Evolutionary conservation across 2,113 vertebrate genomes (phyloP).

Genomic region (Calonectris borealis): DNA sequence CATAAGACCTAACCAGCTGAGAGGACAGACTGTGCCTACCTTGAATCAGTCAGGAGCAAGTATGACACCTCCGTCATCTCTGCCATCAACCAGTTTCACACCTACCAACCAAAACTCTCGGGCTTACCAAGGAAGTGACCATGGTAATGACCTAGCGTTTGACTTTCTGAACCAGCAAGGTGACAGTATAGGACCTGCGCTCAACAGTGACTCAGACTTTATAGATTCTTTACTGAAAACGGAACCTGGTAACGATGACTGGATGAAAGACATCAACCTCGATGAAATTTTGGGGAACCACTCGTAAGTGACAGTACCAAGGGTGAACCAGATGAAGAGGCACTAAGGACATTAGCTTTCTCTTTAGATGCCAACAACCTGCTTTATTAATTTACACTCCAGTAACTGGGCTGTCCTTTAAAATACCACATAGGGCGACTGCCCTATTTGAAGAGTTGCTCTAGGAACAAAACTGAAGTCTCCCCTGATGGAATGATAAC

Average conservation of each 20-base stretch:
- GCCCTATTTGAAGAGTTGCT: slow-evolving; percentile 15
- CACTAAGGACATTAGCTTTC: slow-evolving; percentile 36
- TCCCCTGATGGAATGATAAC: not conserved
- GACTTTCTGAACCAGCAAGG: slow-evolving; percentile 91
- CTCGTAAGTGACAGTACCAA: slow-evolving; percentile 70
- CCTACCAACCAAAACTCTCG: slow-evolving; percentile 74
- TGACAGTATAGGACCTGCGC: slow-evolving; percentile 88
- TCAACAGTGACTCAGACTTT: slow-evolving; percentile 94
- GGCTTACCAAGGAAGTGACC: slow-evolving; percentile 81
- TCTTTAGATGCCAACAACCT: slow-evolving; percentile 30
- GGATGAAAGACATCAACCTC: slow-evolving; percentile 99
- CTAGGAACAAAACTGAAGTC: slow-evolving; percentile 20
- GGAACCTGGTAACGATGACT: slow-evolving; percentile 93
- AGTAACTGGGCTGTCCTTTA: slow-evolving; percentile 1
- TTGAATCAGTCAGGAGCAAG: slow-evolving; percentile 77
- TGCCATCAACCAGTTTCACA: slow-evolving; percentile 76
- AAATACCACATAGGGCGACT: not conserved
- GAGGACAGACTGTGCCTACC: slow-evolving; percentile 77
- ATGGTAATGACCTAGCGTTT: slow-evolving; percentile 82
- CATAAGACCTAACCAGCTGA: slow-evolving; percentile 79
- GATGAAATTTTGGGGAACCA: slow-evolving; percentile 95
- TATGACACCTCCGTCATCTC: slow-evolving; percentile 77
- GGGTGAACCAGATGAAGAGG: not conserved
- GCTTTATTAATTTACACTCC: slow-evolving; percentile 38
- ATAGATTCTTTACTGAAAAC: slow-evolving; percentile 96